Base-by-base conservation (phyloP, 1,140 invertebrate genomes). In the Aphelinus atriplicis region DNA sequence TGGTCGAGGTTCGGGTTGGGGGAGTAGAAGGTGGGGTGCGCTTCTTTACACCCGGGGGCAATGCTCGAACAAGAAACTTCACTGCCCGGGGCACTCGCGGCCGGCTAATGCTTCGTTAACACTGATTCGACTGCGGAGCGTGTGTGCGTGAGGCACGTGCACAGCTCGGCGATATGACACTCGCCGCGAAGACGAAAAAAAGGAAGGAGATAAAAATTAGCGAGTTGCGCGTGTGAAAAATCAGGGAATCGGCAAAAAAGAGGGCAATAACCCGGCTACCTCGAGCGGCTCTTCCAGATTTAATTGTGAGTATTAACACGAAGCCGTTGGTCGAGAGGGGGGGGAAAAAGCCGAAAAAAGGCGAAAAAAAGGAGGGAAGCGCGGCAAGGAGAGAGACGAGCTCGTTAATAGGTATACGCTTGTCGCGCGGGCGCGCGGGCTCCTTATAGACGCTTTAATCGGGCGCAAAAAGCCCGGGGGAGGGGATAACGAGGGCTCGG, bases 31-130 rank as follows among this genome's bases (percentile, higher is more conserved):
- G 58, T 26, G 58, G 26, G 57, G 7, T 26, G 57, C 42, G 62
- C 62, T 43, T 65, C 65, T 72, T 65, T 58, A 47, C 55, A 42
- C 60, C 26, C 7, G 43, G 3, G 7, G 26, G 45, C 26, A 26
- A 26, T 9, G 63, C 62, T 50, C 65, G 65, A 66, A 72, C 62
- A 72, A 72, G 71, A 72, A 72, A 72, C 45, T 72, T 72, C 65
- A 72, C 62, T 72, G 45, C 62, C 57, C 57, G 62, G 26, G 26
- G 61, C 70, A 63, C 53, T 72, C 55, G 62, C 50, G 43, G 51
- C 26, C 26, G 26, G 26, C 26, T 51, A 47, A 65, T 72, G 62
- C 71, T 72, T 72, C 71, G 71, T 72, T 72, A 72, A 72, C 71
- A 72, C 61, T 50, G 71, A 72, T 65, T 60, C 47, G 46, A 50